Base-by-base conservation (phyloP, 2,113 vertebrate genomes). In the Euleptes europaea region DNA sequence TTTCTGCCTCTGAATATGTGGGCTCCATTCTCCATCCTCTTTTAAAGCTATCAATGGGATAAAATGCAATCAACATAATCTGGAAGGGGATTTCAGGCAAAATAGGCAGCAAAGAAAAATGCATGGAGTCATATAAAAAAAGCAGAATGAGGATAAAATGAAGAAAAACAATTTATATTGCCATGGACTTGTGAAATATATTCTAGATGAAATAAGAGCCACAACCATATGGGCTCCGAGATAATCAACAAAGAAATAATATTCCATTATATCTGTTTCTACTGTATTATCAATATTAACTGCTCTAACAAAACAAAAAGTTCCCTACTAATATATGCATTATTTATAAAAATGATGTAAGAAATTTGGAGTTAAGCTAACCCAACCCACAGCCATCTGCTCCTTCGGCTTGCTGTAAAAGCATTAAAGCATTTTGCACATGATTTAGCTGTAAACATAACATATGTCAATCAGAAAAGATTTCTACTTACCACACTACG, bases 391-490 rank as follows among this genome's bases (percentile, higher is more conserved):
- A 14, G 15, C 19, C 75, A 7, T n/a, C 86, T 85, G 13, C 47
- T 75, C 13, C 6, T 81, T 3, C 5, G 6, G 10, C 78, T 81
- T 54, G 77, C 44, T 1, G 0, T n/a, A 40, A 78, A 17, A 87
- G 63, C 63, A 3, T 35, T 82, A 88, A 19, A 80, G 78, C 2
- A 47, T n/a, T 74, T 76, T 3, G 78, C 10, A 74, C 79, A 79
- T 44, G 49, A 78, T 81, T 90, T 87, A 88, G 77, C 31, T 44
- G 28, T 5, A 83, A 49, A 31, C 87, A 67, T 31, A 90, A 19
- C 7, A 70, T 80, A 42, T 87, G 78, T 38, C 63, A 70, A 40
- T 85, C 87, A 72, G 0, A 17, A 33, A 38, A 21, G 54, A 66
- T 80, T 88, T 86, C 42, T 72, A 38, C 80, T 47, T 88, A 75